Conservation (phyloP, 2,888 invertebrate genomes). For the Calameuta pallipes region DNA sequence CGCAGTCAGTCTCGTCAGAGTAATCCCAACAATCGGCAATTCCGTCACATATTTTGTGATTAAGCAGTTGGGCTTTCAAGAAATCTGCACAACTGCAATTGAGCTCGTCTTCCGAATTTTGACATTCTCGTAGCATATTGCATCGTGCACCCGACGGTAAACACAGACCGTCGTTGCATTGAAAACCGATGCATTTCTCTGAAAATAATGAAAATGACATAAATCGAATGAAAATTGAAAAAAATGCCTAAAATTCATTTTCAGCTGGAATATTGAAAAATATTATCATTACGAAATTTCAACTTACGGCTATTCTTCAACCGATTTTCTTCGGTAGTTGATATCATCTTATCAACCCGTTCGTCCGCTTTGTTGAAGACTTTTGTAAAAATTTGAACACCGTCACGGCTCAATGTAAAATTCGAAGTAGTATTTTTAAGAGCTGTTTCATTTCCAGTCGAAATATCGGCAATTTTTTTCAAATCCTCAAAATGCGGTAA, state of each 20-base stretch:
- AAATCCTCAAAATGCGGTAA: conserved; percentile 49
- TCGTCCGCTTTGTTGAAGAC: conserved; percentile 70
- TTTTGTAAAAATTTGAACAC: conserved; percentile 76
- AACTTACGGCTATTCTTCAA: neutral
- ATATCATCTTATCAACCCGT: conserved; percentile 40
- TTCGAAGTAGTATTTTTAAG: conserved; percentile 52
- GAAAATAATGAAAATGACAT: conserved; percentile 58
- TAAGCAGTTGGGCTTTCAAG: conserved; percentile 75
- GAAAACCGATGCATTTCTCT: conserved; percentile 67
- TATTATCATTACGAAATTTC: conserved; percentile 12
- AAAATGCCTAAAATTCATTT: neutral
- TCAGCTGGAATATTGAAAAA: conserved; percentile 23
- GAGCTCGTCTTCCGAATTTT: conserved; percentile 77
- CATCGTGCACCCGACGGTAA: conserved; percentile 75
- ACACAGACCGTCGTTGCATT: conserved; percentile 75
- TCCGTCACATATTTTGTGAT: conserved; percentile 83
- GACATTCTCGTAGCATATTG: conserved; percentile 78
- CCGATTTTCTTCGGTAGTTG: conserved; percentile 38
- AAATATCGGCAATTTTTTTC: conserved; percentile 54
- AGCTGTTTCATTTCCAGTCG: conserved; percentile 43
- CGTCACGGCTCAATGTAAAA: conserved; percentile 74
- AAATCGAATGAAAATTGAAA: conserved; percentile 22
- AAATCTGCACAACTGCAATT: conserved; percentile 83
- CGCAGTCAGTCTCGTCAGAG: conserved; percentile 81
- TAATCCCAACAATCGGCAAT: conserved; percentile 84